These are phyloP conservation scores for Chesias legatella DNA, from an alignment of 2,888 invertebrate genomes.

Conservation along the genomic window DNA sequence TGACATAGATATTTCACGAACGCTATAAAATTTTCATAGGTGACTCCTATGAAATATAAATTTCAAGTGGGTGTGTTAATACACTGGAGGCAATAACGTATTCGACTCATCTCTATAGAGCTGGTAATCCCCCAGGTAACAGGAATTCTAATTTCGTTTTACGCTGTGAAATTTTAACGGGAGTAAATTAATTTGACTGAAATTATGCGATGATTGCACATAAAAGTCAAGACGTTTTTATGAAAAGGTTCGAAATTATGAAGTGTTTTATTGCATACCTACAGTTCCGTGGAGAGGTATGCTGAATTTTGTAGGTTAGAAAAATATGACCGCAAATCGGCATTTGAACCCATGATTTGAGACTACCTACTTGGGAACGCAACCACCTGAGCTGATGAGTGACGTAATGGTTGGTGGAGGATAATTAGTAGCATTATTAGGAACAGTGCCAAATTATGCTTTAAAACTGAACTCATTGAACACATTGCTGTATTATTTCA, in stretches of 20 bases:
- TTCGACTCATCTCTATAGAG: constrained; percentile 26
- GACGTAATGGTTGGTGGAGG: too few species aligned
- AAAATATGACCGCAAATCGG: too few species aligned
- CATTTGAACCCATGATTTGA: too few species aligned
- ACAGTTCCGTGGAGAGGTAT: background rate
- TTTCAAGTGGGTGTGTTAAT: constrained; percentile 50
- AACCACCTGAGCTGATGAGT: too few species aligned
- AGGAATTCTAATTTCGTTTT: constrained; percentile 15
- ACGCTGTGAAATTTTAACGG: constrained; percentile 13
- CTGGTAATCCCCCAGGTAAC: constrained; percentile 18
- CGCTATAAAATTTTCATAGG: constrained; percentile 57
- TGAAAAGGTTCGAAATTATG: background rate
- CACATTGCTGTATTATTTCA: too few species aligned
- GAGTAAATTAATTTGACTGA: constrained; percentile 11
- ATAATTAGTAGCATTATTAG: too few species aligned
- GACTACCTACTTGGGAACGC: too few species aligned
- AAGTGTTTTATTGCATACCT: background rate
- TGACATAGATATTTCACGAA: constrained; percentile 50
- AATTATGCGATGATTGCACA: constrained; percentile 9
- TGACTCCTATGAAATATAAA: constrained; percentile 54
- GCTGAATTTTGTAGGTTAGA: too few species aligned
- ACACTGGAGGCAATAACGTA: constrained; percentile 41
- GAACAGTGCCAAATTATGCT: too few species aligned
- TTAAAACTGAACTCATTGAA: too few species aligned
- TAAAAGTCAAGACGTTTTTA: constrained; percentile 6